Base-by-base conservation (phyloP, 2,113 vertebrate genomes). In the Tamias sibiricus region DNA sequence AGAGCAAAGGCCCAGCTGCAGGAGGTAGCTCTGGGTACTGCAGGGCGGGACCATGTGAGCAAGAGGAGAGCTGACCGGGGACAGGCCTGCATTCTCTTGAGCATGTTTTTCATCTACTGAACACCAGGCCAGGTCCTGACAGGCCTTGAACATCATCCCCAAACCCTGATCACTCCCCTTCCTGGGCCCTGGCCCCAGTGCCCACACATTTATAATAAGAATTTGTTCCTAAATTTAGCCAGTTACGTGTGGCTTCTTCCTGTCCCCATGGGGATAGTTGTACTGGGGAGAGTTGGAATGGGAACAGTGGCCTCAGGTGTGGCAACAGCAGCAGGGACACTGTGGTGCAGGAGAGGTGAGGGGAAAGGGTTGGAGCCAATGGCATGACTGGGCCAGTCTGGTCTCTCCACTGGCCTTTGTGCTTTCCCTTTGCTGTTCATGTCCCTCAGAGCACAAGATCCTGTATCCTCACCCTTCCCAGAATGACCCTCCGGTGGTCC, bases 211-310 rank as follows among this genome's bases (percentile, higher is more conserved):
- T 64, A 64, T 59, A 72, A 35, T 69, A 92, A 81, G 68, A 90
- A 79, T 88, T 95, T 92, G 44, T 91, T 95, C 83, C 85, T 89
- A 92, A 92, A 76, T 95, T 72, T 40, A 94, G 86, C 87, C 93
- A 32, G 42, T 94, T 59, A n/a, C 57, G 4, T 81, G 95, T 91
- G 93, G 68, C 44, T 72, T 85, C 47, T 90, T 66, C 2, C 16
- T 95, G 22, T 87, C 69, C 69, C 52, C 49, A 10, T 68, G 91
- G 64, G 84, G 90, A 85, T 47, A 54, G 71, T 82, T 77, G 4
- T 20, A 1, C 35, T 47, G 52, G 26, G 95, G 59, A 82, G 54
- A 77, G 37, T 22, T 57, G 68, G 80, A 68, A 10, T 69, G 68
- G 91, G 93, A 92, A 90, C n/a, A 54, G 42, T 49, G 79, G 68